Evolutionary conservation across 2,888 invertebrate species (phyloP), one percentile per base, ranked within the genome.

Genomic region (Uropetala carovei): DNA sequence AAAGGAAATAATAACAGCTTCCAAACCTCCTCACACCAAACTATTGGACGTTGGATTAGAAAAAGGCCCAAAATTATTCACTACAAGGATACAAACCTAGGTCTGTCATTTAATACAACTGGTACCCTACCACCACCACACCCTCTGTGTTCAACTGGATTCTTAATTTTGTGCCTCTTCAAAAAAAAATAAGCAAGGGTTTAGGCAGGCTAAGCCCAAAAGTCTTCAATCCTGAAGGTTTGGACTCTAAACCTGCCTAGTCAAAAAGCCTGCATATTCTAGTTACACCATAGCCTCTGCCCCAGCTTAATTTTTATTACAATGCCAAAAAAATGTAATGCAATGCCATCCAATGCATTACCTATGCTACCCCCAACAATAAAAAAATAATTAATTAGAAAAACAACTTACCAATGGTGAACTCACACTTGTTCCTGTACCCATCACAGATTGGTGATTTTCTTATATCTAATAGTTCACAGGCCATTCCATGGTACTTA

Each of bases 381-480:
- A 27, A 75, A 11, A 43, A 27, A 22, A 2, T 3, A 75, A 2
- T 27, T 27, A 75, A 27, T 22, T 22, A 75, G 5, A n/a, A n/a
- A n/a, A n/a, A n/a, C 68, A 68, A 92, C 94, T 95, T 95, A 93
- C 99, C 99, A 93, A 99, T 97, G 0, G 98, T 98, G 95, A 99
- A 99, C 95, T 99, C 99, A 95, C 99, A 99, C 95, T 99, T 99
- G 95, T 99, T 99, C 86, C 99, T 96, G 95, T 99, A 99, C 0
- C 97, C 98, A 93, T 96, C 94, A 1, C 95, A 94, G 84, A 95
- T 94, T 0, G 96, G 96, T 0, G 96, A 95, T 0, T 95, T 94
- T 93, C 96, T 94, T 92, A 96, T 96, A 75, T 95, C 94, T 92
- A 95, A 94, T 43, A 97, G 93, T 93, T 96, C 95, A 94, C 96